Base-by-base conservation (phyloP, 2,888 invertebrate species). In the Agapostemon virescens region DNA sequence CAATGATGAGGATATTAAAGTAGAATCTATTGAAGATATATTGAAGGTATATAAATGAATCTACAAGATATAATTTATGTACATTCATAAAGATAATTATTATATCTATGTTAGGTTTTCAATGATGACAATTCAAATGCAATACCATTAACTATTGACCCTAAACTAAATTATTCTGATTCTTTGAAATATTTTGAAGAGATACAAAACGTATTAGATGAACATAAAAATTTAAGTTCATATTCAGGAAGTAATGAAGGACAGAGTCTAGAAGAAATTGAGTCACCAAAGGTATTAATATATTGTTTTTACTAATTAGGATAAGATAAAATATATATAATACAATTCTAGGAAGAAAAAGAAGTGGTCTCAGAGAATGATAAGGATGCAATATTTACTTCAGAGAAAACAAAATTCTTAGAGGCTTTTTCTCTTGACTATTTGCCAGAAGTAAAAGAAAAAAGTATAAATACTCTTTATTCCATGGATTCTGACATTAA, bases 401-500 rank as follows among this genome's bases (percentile, higher is more conserved):
- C 61, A 42, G 71, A 76, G 23, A 73, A 73, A 26, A 61, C 84
- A 52, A 86, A 87, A 36, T 90, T 91, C 69, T 67, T 87, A 26
- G 78, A 85, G 82, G 75, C 83, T 11, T 90, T 89, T 64, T 79
- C 85, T 61, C 72, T 83, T 42, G 69, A 74, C 23, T 82, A 79
- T 9, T 86, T 82, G 81, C 75, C 77, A 30, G 49, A 26, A 11
- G 40, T 40, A 68, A 64, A 68, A 23, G 20, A 36, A 13, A 66
- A 52, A 52, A 49, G n/a, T 70, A 70, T 66, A 64, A 77, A 38
- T 64, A 75, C 38, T 55, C 52, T 68, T 11, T 77, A 74, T 66
- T 83, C 81, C 33, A 85, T 90, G 81, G 79, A 83, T 58, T 17
- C 49, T 9, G 76, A 85, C 30, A 82, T 91, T 7, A 73, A 83